Evolutionary conservation across 2,888 invertebrate genomes (phyloP).

Genomic region (Myopa tessellatipennis): DNA sequence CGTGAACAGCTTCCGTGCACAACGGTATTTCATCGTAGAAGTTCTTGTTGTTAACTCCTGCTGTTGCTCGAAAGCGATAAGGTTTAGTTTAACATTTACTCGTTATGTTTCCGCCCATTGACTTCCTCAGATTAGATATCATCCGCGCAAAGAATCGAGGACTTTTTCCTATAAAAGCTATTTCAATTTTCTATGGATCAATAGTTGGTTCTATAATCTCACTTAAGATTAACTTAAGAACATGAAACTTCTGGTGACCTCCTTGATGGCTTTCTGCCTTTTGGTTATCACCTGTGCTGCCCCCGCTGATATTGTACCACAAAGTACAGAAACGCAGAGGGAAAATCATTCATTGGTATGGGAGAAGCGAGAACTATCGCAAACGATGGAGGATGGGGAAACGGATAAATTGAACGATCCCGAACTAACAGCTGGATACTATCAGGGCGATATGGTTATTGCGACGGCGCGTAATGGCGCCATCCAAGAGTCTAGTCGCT

Average conservation of each 20-base stretch:
- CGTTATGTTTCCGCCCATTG: too few relatives aligned
- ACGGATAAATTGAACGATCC: constrained; percentile 70
- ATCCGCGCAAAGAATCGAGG: too few relatives aligned
- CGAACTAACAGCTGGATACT: constrained; percentile 79
- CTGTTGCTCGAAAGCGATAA: too few relatives aligned
- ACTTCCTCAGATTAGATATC: too few relatives aligned
- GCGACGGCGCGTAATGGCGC: constrained; percentile 71
- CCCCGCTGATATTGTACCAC: background rate
- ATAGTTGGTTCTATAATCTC: background rate
- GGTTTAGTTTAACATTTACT: too few relatives aligned
- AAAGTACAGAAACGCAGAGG: background rate
- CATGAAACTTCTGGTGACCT: background rate
- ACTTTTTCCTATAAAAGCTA: background rate
- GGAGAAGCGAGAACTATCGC: background rate
- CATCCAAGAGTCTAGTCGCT: constrained; percentile 70
- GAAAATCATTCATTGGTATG: background rate
- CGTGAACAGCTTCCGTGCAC: too few relatives aligned
- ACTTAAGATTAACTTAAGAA: background rate
- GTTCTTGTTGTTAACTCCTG: too few relatives aligned
- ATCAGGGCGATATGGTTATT: constrained; percentile 79
- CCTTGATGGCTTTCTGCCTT: background rate
- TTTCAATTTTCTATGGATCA: background rate
- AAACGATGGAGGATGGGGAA: background rate
- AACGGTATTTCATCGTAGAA: too few relatives aligned
- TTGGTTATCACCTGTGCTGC: background rate